These are phyloP conservation scores for Platycnemis pennipes DNA, from an alignment of 2,888 invertebrate genomes.

Conservation along the genomic window DNA sequence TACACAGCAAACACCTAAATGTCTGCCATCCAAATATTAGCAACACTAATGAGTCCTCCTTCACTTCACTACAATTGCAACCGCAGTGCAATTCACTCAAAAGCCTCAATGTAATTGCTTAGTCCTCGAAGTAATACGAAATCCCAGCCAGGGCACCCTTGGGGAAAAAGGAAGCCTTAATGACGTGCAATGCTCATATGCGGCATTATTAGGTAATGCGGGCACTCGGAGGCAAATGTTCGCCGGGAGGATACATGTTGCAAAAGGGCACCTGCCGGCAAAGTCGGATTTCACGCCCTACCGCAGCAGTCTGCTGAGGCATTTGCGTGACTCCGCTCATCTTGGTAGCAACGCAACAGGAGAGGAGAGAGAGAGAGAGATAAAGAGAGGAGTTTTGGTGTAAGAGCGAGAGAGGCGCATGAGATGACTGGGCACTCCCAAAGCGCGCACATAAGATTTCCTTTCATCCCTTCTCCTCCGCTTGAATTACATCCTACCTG, in stretches of 20 bases:
- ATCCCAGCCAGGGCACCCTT: background rate
- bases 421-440: background rate
- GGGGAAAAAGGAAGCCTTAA: background rate
- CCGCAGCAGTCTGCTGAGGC: background rate
- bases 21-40: background rate
- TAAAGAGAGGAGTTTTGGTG: background rate
- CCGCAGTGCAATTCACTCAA: background rate
- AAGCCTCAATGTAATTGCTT: background rate
- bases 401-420: background rate
- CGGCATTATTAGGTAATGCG: background rate
- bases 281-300: background rate
- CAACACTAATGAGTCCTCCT: background rate
- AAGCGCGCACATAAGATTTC: background rate
- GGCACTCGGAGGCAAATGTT: background rate
- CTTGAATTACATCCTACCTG: background rate
- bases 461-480: background rate
- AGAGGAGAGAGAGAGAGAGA: background rate
- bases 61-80: too few relatives aligned
- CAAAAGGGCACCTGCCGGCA: background rate
- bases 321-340: background rate
- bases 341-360: background rate
- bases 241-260: background rate
- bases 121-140: background rate
- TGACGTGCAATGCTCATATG: background rate
- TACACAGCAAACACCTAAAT: too few relatives aligned